Percentiles rank a stretch among this genome's conserved stretches.
phyloP scores from a whole-genome alignment of 2,888 invertebrate genomes.

The Colostygia pectinataria region DNA sequence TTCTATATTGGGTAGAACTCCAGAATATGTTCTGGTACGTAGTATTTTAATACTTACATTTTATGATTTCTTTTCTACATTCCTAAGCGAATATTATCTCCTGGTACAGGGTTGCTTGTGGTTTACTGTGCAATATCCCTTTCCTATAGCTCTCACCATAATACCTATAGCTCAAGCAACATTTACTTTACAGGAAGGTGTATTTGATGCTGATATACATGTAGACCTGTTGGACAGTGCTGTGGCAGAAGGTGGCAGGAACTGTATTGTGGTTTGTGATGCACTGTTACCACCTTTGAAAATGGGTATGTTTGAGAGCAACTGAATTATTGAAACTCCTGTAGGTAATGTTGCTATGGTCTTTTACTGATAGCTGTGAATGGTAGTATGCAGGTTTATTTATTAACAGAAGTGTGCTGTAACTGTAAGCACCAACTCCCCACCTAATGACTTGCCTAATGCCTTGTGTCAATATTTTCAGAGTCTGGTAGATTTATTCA shows the following conservation, averaged over 20 bases:
- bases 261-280: conserved; percentile 86
- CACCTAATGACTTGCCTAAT: too few species aligned
- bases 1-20: conserved; percentile 76
- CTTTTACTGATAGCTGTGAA: too few species aligned
- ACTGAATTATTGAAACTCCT: too few species aligned
- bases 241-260: conserved; percentile 83
- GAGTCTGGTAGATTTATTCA: conserved; percentile 85
- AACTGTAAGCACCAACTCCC: too few species aligned
- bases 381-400: too few species aligned
- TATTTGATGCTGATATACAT: conserved; percentile 86
- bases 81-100: too few species aligned
- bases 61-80: neutral
- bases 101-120: too few species aligned
- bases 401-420: too few species aligned
- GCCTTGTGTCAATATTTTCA: conserved; percentile 56
- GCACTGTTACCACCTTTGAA: conserved; percentile 86
- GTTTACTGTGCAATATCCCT: too few species aligned
- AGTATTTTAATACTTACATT: neutral
- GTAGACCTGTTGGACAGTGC: conserved; percentile 85
- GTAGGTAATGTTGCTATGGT: too few species aligned
- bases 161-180: neutral
- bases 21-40: conserved; percentile 81
- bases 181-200: conserved; percentile 82
- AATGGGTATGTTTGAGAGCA: conserved; percentile 84
- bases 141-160: too few species aligned